Percentiles rank a stretch among this genome's conserved stretches.
phyloP scores from a whole-genome alignment of 37 sponge, comb jelly and placozoan species.

The Crambe crambe region DNA sequence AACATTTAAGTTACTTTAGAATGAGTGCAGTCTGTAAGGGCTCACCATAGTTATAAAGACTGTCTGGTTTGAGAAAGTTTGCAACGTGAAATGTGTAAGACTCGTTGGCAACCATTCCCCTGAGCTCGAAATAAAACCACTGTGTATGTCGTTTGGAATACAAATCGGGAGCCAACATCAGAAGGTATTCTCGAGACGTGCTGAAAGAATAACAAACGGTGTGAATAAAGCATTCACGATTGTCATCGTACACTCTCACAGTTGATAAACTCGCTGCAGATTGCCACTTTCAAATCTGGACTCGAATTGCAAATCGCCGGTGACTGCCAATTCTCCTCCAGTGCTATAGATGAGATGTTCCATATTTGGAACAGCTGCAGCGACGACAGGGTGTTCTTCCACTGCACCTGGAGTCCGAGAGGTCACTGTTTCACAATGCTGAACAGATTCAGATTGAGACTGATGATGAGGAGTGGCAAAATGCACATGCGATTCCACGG shows the following conservation, averaged over 20 bases:
- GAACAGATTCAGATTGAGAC: background rate
- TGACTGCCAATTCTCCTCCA: background rate
- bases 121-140: constrained; percentile 85
- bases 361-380: background rate
- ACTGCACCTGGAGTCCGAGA: background rate
- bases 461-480: constrained; percentile 10
- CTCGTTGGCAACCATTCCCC: constrained; percentile 46
- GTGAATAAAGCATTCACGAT: background rate
- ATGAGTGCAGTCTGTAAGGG: background rate
- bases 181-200: constrained; percentile 55
- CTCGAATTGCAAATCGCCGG: constrained; percentile 43
- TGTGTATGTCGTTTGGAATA: constrained; percentile 87
- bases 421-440: background rate
- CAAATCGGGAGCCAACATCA: constrained; percentile 72
- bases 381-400: background rate
- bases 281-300: constrained; percentile 89
- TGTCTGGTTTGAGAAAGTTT: constrained; percentile 67
- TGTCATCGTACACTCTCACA: constrained; percentile 61
- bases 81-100: constrained; percentile 86
- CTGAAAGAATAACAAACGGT: background rate
- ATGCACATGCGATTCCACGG: constrained; percentile 14
- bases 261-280: constrained; percentile 54
- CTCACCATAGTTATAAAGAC: constrained; percentile 89
- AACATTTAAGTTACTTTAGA: background rate
- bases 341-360: background rate